Base-by-base conservation (phyloP, 1,140 invertebrate genomes). In the Nylanderia fulva region DNA sequence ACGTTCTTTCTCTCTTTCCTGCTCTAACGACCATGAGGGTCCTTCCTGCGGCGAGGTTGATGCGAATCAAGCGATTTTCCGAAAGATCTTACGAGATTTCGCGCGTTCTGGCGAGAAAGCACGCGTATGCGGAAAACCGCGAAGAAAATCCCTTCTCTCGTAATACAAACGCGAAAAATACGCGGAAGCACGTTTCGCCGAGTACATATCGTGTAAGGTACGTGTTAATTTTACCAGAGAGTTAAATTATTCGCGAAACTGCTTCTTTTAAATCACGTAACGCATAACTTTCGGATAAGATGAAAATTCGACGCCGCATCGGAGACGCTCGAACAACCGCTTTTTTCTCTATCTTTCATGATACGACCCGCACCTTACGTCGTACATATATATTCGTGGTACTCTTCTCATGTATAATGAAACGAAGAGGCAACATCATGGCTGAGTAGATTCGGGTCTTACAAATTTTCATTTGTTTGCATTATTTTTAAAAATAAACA, bases 21-120 rank as follows among this genome's bases (percentile, higher is more conserved):
- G 24, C 6, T 21, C 18, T 76, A 66, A 42, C 52, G 27, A 80
- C 29, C 29, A 27, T 48, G 13, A 69, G 27, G 36, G 24, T 58
- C 9, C 48, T 58, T 33, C 39, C 63, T 33, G 1, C 18, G 21
- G 29, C 13, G 18, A 27, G 36, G 68, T 71, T 60, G 24, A 42
- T n/a, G 52, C 52, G 71, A 72, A 82, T 82, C 77, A 82, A 71
- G 77, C 77, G 52, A 82, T 82, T 82, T 82, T 82, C 36, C 66
- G n/a, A 33, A 29, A 45, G 24, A 71, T 82, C 56, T 71, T 45
- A 45, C 27, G 13, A n/a, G 64, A 79, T 64, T n/a, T 13, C 7
- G 66, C 18, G 75, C 48, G 54, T 54, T 79, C 24, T 27, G 63
- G 63, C 18, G 66, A 82, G 36, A 72, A 72, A n/a, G 66, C 66